These are phyloP conservation scores for Littorina saxatilis DNA, from an alignment of 1,140 invertebrate species.

Conservation along the genomic window DNA sequence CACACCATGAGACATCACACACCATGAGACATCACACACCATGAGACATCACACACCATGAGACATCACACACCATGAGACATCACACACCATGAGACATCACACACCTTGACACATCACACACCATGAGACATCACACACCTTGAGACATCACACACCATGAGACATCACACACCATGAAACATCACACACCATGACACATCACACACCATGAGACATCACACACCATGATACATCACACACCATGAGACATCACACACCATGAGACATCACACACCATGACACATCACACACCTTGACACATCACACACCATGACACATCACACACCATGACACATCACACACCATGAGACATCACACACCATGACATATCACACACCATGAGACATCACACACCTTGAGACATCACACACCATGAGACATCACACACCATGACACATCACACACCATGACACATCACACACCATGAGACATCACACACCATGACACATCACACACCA, in stretches of 20 bases:
- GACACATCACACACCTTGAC: too few relatives aligned
- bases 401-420: not conserved
- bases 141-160: not conserved
- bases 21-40: not conserved
- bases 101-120: not conserved
- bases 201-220: not conserved
- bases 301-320: not conserved
- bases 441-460: not conserved
- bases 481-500: not conserved
- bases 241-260: too few relatives aligned
- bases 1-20: not conserved
- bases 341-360: too few relatives aligned
- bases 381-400: not conserved
- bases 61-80: not conserved
- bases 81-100: not conserved
- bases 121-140: not conserved
- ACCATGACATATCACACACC: not conserved
- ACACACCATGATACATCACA: too few relatives aligned
- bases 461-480: not conserved
- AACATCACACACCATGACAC: not conserved
- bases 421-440: conserved; percentile 2
- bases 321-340: not conserved
- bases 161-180: not conserved
- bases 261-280: too few relatives aligned
- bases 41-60: not conserved